Evolutionary conservation across 2,888 invertebrate genomes (phyloP).

Genomic region (Coecobrya sp.): DNA sequence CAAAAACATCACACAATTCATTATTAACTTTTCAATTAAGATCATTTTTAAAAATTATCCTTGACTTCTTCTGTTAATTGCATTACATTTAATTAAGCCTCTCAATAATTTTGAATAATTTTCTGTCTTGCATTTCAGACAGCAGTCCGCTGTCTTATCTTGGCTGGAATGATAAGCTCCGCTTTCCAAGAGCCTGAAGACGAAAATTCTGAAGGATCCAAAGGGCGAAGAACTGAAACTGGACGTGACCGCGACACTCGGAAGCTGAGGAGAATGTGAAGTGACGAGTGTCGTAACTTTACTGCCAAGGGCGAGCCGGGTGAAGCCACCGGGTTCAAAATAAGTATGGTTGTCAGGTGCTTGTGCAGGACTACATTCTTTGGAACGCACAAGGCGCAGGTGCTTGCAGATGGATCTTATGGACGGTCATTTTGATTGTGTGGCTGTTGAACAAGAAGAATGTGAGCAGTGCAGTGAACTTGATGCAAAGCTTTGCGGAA

Average conservation of each 20-base stretch:
- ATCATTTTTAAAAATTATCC: too few species aligned
- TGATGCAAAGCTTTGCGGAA: conserved; percentile 83
- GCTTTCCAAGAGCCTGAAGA: too few species aligned
- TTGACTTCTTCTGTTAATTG: too few species aligned
- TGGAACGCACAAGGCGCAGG: conserved; percentile 83
- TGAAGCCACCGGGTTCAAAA: neutral
- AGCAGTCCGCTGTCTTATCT: too few species aligned
- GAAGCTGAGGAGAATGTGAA: conserved; percentile 70
- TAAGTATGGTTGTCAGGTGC: conserved; percentile 53
- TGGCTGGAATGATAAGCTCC: too few species aligned
- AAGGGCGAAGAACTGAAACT: too few species aligned
- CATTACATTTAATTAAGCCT: too few species aligned
- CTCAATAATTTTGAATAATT: too few species aligned
- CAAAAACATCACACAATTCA: too few species aligned
- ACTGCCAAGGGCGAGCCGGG: conserved; percentile 71
- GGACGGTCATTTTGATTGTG: conserved; percentile 77
- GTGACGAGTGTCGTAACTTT: conserved; percentile 81
- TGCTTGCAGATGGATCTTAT: conserved; percentile 74
- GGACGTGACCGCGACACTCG: conserved; percentile 85
- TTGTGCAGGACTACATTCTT: conserved; percentile 81
- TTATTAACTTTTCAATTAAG: too few species aligned
- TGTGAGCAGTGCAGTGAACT: conserved; percentile 65
- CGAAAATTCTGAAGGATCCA: too few species aligned
- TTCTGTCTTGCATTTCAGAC: too few species aligned
- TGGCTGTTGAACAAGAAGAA: conserved; percentile 83